phyloP scores from a whole-genome alignment of 2,888 invertebrate genomes.

The Anagyrus pseudococci region DNA sequence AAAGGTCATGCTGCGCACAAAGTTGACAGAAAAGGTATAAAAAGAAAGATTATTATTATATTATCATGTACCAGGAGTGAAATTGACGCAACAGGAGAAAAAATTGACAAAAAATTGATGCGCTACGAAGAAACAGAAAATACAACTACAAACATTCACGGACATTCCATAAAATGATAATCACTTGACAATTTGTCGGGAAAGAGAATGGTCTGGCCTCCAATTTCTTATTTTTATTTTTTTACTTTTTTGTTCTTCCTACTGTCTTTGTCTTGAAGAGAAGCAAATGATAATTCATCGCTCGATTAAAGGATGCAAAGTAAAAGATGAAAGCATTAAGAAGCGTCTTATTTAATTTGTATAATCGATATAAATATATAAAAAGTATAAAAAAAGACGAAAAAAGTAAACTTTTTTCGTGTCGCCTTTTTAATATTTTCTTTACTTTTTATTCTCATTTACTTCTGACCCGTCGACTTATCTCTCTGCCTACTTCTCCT shows the following conservation, averaged over 20 bases:
- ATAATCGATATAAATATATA: constrained; percentile 41
- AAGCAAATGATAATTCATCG: constrained; percentile 25
- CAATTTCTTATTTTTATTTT: neutral
- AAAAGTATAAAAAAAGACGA: constrained; percentile 40
- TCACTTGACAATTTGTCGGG: constrained; percentile 24
- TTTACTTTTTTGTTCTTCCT: constrained; percentile 17
- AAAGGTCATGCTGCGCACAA: constrained; percentile 44
- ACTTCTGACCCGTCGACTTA: constrained; percentile 7
- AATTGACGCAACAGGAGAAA: constrained; percentile 16
- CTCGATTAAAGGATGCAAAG: constrained; percentile 20
- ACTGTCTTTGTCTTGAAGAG: constrained; percentile 18
- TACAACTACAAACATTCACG: constrained; percentile 15
- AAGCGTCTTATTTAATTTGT: constrained; percentile 36
- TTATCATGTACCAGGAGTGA: neutral
- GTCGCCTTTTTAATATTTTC: constrained; percentile 9
- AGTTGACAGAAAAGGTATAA: constrained; percentile 21
- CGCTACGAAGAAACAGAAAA: constrained; percentile 21
- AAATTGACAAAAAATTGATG: constrained; percentile 19
- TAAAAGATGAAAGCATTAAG: constrained; percentile 32
- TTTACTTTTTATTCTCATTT: constrained; percentile 23
- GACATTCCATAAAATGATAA: constrained; percentile 21
- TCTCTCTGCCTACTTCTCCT: constrained; percentile 6
- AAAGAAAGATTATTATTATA: constrained; percentile 12
- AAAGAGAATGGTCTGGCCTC: constrained; percentile 2
- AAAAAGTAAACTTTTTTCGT: constrained; percentile 28